Conservation (phyloP, 2,888 invertebrate genomes). For the Pegoplata infirma region DNA sequence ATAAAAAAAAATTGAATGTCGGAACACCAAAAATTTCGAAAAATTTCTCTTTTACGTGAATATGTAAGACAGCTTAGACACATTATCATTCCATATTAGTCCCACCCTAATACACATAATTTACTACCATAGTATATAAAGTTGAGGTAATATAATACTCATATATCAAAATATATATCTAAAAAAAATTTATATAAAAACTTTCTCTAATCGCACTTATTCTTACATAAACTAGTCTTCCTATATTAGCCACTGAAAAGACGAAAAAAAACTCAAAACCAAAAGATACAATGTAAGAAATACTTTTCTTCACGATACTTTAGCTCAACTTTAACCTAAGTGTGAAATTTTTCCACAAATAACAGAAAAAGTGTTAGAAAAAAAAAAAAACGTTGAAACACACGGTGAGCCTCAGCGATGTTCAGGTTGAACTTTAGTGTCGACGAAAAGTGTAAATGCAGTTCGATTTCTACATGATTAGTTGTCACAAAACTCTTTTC, state of each 20-base stretch:
- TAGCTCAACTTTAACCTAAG: slow-evolving; percentile 43
- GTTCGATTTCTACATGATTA: too few relatives aligned
- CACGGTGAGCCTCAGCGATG: too few relatives aligned
- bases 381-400: not conserved
- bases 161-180: slow-evolving; percentile 58
- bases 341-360: slow-evolving; percentile 31
- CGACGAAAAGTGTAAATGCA: too few relatives aligned
- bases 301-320: slow-evolving; percentile 3
- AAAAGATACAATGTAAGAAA: slow-evolving; percentile 24
- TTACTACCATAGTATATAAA: slow-evolving; percentile 26
- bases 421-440: too few relatives aligned
- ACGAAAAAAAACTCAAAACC: not conserved
- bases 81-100: too few relatives aligned
- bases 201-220: slow-evolving; percentile 33
- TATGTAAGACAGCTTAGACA: too few relatives aligned
- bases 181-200: slow-evolving; percentile 49
- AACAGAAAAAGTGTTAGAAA: not conserved
- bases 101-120: not conserved
- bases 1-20: too few relatives aligned
- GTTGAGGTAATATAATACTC: slow-evolving; percentile 57
- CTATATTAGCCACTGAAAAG: slow-evolving; percentile 22
- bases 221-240: not conserved
- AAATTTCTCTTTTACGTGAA: too few relatives aligned
- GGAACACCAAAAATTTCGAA: too few relatives aligned
- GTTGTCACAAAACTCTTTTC: too few relatives aligned